Percentiles rank a stretch among this genome's conserved stretches.
Evolutionary conservation across 2,797 vertebrate species (phyloP).

Genomic region (Eulemur rubriventer): DNA sequence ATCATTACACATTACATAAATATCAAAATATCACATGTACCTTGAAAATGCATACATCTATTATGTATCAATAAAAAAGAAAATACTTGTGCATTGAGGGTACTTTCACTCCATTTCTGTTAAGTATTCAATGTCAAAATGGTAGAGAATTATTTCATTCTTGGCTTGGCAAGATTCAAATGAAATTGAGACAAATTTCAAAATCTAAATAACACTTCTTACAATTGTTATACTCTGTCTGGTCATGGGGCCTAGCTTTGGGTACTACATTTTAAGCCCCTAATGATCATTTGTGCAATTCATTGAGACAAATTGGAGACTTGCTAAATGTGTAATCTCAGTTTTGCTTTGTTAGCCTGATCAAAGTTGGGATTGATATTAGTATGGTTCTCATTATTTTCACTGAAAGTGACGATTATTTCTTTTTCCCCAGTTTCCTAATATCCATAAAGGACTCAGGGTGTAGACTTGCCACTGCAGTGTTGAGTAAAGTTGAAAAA

Average conservation of each 20-base stretch:
- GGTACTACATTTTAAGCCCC: neutral
- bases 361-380: neutral
- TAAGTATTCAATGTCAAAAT: conserved; percentile 8
- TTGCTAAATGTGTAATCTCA: neutral
- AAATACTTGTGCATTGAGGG: neutral
- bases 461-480: neutral
- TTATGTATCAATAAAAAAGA: neutral
- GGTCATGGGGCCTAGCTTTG: neutral
- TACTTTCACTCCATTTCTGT: neutral
- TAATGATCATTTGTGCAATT: neutral
- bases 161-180: neutral
- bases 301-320: neutral
- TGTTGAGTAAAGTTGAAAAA: neutral
- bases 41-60: neutral
- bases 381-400: neutral
- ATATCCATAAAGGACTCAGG: neutral
- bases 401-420: neutral
- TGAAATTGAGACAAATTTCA: neutral
- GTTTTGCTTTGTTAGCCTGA: neutral
- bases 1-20: neutral
- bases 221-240: neutral
- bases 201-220: neutral
- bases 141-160: neutral
- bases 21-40: neutral
- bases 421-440: conserved; percentile 34